phyloP scores from a whole-genome alignment of 2,797 vertebrate genomes.

The Centroberyx gerrardi region DNA sequence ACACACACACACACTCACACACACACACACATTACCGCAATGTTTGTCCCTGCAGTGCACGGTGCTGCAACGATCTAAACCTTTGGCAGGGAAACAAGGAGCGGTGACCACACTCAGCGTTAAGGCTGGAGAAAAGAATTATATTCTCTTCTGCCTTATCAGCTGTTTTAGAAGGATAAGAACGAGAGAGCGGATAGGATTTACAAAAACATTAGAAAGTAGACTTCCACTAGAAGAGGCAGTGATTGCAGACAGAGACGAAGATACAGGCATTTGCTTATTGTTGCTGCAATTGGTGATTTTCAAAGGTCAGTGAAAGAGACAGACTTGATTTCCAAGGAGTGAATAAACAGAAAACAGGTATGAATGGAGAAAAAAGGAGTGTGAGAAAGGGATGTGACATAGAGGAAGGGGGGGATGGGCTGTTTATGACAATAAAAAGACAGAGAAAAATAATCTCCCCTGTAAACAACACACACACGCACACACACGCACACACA shows the following conservation, averaged over 20 bases:
- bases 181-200: neutral
- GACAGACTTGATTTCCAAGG: neutral
- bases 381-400: conserved; percentile 35
- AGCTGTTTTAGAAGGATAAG: conserved; percentile 42
- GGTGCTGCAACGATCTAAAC: conserved; percentile 39
- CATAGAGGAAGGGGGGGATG: conserved; percentile 35
- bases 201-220: conserved; percentile 1
- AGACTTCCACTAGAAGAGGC: too few relatives aligned
- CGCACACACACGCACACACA: conserved; percentile 24
- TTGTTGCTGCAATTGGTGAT: neutral
- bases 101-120: conserved; percentile 39
- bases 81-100: conserved; percentile 54
- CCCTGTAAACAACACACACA: conserved; percentile 47
- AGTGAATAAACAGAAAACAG: neutral
- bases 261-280: neutral
- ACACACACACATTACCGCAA: conserved; percentile 54
- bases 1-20: conserved; percentile 53
- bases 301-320: neutral
- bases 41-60: conserved; percentile 57
- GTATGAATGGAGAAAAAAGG: conserved; percentile 15
- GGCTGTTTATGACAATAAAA: conserved; percentile 56
- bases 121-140: conserved; percentile 34
- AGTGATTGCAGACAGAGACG: too few relatives aligned
- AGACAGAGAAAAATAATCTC: conserved; percentile 48
- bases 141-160: conserved; percentile 50